Evolutionary conservation across 2,113 vertebrate genomes (phyloP).

Genomic region (Colossoma macropomum): DNA sequence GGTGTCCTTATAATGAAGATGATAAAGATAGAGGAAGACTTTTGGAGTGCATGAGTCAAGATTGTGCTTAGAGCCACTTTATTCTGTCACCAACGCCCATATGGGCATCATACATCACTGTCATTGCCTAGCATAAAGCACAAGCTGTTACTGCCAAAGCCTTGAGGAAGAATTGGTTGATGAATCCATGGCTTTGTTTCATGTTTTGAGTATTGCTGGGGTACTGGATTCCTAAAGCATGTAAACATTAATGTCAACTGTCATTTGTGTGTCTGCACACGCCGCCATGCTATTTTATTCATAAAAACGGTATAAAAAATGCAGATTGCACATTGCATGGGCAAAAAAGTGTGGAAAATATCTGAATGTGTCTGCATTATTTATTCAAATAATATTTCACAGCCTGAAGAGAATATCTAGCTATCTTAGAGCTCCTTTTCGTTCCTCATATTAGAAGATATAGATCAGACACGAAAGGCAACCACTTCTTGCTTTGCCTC

Average conservation of each 20-base stretch:
- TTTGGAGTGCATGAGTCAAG: slow-evolving; percentile 45
- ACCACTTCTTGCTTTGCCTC: neutral
- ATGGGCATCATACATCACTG: slow-evolving; percentile 43
- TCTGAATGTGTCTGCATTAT: neutral
- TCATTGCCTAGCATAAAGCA: slow-evolving; percentile 4
- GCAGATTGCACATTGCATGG: neutral
- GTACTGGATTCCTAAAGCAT: slow-evolving; percentile 9
- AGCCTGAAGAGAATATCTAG: no score
- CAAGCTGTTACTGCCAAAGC: slow-evolving; percentile 30
- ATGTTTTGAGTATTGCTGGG: slow-evolving; percentile 27
- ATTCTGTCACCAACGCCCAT: slow-evolving; percentile 34
- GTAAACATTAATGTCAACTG: neutral
- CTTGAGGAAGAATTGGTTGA: slow-evolving; percentile 13
- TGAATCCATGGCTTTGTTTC: slow-evolving; percentile 28
- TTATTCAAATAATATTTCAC: neutral
- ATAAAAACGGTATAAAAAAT: neutral
- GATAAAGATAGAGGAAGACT: slow-evolving; percentile 34
- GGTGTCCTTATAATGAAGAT: slow-evolving; percentile 48
- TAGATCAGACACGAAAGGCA: neutral
- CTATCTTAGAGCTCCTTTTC: neutral
- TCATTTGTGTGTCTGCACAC: slow-evolving; percentile 7
- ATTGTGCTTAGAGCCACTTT: slow-evolving; percentile 38
- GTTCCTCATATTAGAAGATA: slow-evolving; percentile 15
- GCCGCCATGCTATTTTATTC: no score
- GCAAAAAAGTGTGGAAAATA: neutral